phyloP scores from a whole-genome alignment of 2,113 vertebrate genomes.

The Elephantulus edwardii region DNA sequence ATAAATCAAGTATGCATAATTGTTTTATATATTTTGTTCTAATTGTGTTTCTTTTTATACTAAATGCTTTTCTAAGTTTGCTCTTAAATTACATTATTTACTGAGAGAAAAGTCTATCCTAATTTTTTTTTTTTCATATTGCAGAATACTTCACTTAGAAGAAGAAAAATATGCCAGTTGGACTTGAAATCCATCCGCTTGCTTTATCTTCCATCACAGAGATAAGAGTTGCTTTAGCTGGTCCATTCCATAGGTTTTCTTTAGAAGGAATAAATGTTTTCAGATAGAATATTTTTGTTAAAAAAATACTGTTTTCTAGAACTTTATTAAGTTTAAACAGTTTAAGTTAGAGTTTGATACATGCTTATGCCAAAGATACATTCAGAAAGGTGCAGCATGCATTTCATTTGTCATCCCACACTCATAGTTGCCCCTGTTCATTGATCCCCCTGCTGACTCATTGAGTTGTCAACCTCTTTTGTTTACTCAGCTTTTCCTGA shows the following conservation, averaged over 20 bases:
- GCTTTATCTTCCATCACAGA: slow-evolving; percentile 10
- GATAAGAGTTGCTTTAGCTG: not conserved
- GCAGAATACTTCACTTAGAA: slow-evolving; percentile 74
- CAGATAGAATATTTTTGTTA: slow-evolving; percentile 4
- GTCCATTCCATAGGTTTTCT: slow-evolving; percentile 10
- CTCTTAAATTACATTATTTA: not conserved
- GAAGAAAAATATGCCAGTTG: slow-evolving; percentile 53
- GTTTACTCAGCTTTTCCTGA: not conserved
- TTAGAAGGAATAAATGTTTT: slow-evolving; percentile 29
- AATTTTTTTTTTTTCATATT: slow-evolving; percentile 40
- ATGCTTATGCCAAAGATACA: not conserved
- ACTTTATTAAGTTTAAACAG: slow-evolving; percentile 8
- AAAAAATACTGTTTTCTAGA: slow-evolving; percentile 17
- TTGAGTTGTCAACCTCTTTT: not conserved
- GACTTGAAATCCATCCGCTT: not conserved
- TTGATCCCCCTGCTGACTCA: not conserved
- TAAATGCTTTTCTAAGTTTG: slow-evolving; percentile 19
- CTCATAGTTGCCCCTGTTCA: not conserved
- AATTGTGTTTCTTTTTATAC: slow-evolving; percentile 18
- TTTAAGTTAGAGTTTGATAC: not conserved
- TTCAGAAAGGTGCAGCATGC: too few relatives aligned
- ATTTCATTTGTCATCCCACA: not conserved
- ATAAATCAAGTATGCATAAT: not conserved
- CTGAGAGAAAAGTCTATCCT: not conserved
- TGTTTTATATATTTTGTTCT: slow-evolving; percentile 18